These are phyloP conservation scores for Hydrozoanthus gracilis DNA, from an alignment of 92 coral and sea anemone genomes.

Conservation along the genomic window DNA sequence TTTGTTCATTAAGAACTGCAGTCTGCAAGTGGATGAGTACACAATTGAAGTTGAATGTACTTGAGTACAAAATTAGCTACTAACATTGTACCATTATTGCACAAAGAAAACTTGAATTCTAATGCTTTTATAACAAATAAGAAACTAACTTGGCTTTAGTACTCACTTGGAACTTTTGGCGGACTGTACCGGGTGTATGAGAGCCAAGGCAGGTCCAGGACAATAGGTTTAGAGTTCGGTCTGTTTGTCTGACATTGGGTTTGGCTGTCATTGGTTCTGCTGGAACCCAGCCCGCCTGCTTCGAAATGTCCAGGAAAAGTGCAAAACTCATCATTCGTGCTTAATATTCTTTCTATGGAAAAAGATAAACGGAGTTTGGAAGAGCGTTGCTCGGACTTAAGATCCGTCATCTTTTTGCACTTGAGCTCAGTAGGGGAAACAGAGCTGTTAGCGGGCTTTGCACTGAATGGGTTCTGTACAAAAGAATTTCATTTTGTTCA, in stretches of 20 bases:
- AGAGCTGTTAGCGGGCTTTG: slow-evolving; percentile 40
- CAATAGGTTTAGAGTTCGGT: not conserved
- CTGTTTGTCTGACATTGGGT: slow-evolving; percentile 14
- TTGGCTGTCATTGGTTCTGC: not conserved
- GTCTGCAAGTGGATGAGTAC: not conserved
- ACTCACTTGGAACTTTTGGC: slow-evolving; percentile 98
- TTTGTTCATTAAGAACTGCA: not conserved
- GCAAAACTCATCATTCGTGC: slow-evolving; percentile 39
- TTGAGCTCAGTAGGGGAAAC: slow-evolving; percentile 14
- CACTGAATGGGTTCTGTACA: slow-evolving; percentile 67
- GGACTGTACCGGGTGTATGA: slow-evolving; percentile 92
- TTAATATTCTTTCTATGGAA: slow-evolving; percentile 62
- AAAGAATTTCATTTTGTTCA: slow-evolving; percentile 71
- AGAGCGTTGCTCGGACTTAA: not conserved
- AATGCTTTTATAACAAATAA: slow-evolving; percentile 19
- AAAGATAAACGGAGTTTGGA: slow-evolving; percentile 41
- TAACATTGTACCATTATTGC: not conserved
- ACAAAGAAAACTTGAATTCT: not conserved
- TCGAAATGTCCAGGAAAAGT: slow-evolving; percentile 19
- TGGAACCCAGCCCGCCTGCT: not conserved
- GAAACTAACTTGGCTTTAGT: not conserved
- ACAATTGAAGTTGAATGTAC: slow-evolving; percentile 7
- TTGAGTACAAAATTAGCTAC: not conserved
- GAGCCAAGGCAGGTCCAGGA: slow-evolving; percentile 80
- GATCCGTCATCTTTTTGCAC: slow-evolving; percentile 17